Evolutionary conservation across 2,888 invertebrate genomes (phyloP).

Genomic region (Palloptera scutellata): DNA sequence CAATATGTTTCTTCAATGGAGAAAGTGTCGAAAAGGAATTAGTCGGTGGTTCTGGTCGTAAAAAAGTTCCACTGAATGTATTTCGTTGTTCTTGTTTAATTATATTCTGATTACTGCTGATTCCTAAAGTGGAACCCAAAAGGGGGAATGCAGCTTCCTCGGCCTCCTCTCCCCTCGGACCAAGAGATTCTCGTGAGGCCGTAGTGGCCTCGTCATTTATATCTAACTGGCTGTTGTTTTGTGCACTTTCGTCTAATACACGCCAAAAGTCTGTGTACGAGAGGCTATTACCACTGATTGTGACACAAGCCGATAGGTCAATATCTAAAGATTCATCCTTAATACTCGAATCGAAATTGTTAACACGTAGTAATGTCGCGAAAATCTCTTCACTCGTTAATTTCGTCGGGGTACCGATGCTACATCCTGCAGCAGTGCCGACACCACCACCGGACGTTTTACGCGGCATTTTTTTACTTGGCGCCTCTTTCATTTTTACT

Average conservation of each 20-base stretch:
- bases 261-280: conserved; percentile 63
- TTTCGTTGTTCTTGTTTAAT: conserved; percentile 46
- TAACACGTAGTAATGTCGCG: conserved; percentile 58
- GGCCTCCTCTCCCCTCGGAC: conserved; percentile 29
- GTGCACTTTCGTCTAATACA: conserved; percentile 60
- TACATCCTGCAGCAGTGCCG: conserved; percentile 33
- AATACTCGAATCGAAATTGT: conserved; percentile 62
- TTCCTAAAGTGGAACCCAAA: not conserved
- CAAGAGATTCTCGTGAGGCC: conserved; percentile 38
- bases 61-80: conserved; percentile 55
- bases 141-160: not conserved
- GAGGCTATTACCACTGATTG: conserved; percentile 58
- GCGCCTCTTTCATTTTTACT: conserved; percentile 62
- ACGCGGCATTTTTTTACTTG: conserved; percentile 62
- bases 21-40: conserved; percentile 6
- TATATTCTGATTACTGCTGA: not conserved
- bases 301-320: conserved; percentile 62
- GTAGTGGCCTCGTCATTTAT: conserved; percentile 42
- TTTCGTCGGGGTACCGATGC: conserved; percentile 50
- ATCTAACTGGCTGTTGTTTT: conserved; percentile 38
- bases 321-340: conserved; percentile 63
- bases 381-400: conserved; percentile 59
- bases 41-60: conserved; percentile 44
- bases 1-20: too few relatives aligned
- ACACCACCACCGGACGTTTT: conserved; percentile 53